phyloP scores from a whole-genome alignment of 2,888 invertebrate species.

The Leptura quadrifasciata region DNA sequence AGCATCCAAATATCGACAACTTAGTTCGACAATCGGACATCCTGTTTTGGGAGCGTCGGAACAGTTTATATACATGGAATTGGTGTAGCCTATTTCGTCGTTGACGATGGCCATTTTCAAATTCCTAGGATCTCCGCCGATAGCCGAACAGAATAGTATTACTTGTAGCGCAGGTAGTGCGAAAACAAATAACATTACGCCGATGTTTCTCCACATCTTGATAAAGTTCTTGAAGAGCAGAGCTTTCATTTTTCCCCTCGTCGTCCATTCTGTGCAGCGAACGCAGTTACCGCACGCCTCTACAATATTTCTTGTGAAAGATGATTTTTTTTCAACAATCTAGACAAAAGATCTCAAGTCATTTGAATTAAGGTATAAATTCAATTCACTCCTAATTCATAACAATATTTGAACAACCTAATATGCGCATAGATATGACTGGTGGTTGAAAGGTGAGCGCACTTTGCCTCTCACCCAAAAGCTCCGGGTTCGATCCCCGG shows the following conservation, averaged over 20 bases:
- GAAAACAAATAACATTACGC: constrained; percentile 95
- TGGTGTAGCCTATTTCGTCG: constrained; percentile 75
- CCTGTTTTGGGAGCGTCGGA: constrained; percentile 75
- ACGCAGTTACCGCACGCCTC: constrained; percentile 76
- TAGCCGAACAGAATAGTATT: constrained; percentile 93
- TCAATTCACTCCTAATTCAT: no score
- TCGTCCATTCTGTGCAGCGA: constrained; percentile 81
- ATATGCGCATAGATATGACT: no score
- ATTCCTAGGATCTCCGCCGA: constrained; percentile 90
- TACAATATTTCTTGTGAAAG: constrained; percentile 69
- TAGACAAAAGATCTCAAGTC: constrained; percentile 48
- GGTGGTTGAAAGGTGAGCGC: no score
- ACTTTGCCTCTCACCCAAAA: no score
- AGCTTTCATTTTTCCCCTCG: constrained; percentile 89
- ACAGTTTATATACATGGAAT: constrained; percentile 69
- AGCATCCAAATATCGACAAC: constrained; percentile 80
- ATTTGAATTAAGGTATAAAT: constrained; percentile 3
- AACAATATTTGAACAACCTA: no score
- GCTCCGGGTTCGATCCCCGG: no score
- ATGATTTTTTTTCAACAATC: constrained; percentile 56
- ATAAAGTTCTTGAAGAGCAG: constrained; percentile 92
- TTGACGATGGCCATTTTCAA: constrained; percentile 88
- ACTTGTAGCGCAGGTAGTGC: constrained; percentile 95
- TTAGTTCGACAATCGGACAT: constrained; percentile 84
- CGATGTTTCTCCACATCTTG: constrained; percentile 94